phyloP scores from a whole-genome alignment of 2,797 vertebrate species.

The Netta rufina region DNA sequence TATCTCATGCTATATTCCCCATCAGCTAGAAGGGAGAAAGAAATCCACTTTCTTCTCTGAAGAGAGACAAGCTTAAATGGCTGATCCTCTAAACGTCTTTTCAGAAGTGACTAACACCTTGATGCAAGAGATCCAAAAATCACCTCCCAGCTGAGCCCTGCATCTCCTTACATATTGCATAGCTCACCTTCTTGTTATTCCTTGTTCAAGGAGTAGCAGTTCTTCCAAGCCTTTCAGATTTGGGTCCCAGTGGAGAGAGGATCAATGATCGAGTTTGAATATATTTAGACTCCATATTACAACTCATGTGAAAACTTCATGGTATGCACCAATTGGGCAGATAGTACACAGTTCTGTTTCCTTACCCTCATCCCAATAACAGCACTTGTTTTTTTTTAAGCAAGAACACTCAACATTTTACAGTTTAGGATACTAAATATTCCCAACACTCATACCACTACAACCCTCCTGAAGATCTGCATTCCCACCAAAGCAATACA shows the following conservation, averaged over 20 bases:
- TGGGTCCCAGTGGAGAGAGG: neutral
- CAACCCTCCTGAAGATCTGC: neutral
- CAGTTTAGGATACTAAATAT: neutral
- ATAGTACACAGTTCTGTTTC: neutral
- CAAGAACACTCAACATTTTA: neutral
- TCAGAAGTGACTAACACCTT: neutral
- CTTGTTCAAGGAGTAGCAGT: neutral
- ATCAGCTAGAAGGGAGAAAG: neutral
- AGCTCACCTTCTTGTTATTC: neutral
- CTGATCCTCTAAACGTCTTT: neutral
- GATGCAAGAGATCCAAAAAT: neutral
- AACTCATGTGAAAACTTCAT: neutral
- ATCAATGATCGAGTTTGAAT: neutral
- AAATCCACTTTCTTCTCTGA: neutral
- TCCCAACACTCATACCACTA: rapidly evolving
- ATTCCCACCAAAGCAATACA: neutral
- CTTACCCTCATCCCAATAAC: neutral
- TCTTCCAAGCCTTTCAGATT: neutral
- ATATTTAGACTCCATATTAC: neutral
- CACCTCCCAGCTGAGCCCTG: neutral
- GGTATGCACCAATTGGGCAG: neutral
- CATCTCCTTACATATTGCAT: neutral
- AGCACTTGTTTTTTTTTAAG: rapidly evolving
- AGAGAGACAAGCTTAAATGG: neutral
- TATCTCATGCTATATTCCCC: neutral